Evolutionary conservation across 2,888 invertebrate species (phyloP), one percentile per base, ranked within the genome.

Genomic region (Teinopalpus imperialis): DNA sequence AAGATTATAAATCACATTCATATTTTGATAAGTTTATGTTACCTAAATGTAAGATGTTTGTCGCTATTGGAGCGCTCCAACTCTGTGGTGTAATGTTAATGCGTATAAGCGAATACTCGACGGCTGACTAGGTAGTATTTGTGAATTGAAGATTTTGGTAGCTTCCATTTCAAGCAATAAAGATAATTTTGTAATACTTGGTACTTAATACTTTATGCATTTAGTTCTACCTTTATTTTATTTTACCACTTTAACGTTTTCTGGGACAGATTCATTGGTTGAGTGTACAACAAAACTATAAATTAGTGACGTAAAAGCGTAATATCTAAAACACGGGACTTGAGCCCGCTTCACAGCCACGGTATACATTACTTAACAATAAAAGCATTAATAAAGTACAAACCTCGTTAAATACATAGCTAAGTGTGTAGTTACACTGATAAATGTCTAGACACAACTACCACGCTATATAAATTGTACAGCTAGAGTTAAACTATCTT

Each of bases 301-400:
- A 80, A 81, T 85, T 81, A 85, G 78, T 80, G 80, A 83, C 78
- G 68, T 75, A 75, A 72, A 76, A 85, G 82, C 82, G 64, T 82
- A 81, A 73, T 68, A 80, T 69, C 83, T 86, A 63, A 61, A 54
- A 6, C 55, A 69, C 68, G 73, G 74, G 81, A 76, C 69, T 63
- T 56, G 55, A 61, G 71, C 64, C 85, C 81, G 68, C 4, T 78
- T 87, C 87, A 87, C 87, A 87, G 87, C 87, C 87, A 85, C 82
- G 74, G 70, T 82, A 83, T 75, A 82, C 71, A 78, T 74, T 73
- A 77, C 78, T 79, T 79, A n/a, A 81, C 66, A 68, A 66, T 74
- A 75, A 69, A 81, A 81, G 81, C 83, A 66, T 76, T 74, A 73
- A 69, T 70, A 77, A 74, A 80, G 75, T 81, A 81, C 75, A 75